Base-by-base conservation (phyloP, 2,797 vertebrate genomes). In the Pseudochromis fuscus region DNA sequence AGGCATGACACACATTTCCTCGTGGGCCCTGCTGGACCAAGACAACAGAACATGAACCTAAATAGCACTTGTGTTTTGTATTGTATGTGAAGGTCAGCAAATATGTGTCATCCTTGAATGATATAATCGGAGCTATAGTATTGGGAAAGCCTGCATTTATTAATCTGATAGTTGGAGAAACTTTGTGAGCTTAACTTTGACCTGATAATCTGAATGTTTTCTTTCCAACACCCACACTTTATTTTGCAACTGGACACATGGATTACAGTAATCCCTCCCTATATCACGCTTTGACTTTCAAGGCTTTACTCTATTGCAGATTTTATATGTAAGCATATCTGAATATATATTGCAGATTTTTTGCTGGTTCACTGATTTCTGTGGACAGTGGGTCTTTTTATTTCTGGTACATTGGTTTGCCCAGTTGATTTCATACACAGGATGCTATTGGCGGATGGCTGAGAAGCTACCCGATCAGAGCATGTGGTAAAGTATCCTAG, bases 111-210 rank as follows among this genome's bases (percentile, higher is more conserved):
- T 35, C 15, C 5, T 11, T 35, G 15, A 13, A 2, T 35, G 3
- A 35, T 4, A 10, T 12, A 35, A 35, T 4, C 12, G 15, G 33
- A 13, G 7, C 33, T 8, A 7, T 42, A n/a, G 3, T 42, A n/a
- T 42, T 42, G 38, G 18, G 18, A 42, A 42, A 19, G 5, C 38
- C 6, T 42, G 18, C 38, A 7, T 18, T 40, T 57, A 7, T n/a
- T 31, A 15, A 58, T 19, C 19, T 49, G 16, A 27, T 12, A 19
- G 9, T 51, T 53, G 19, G 31, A 42, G 10, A 2, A 11, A 1
- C 24, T 27, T 50, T 38, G 18, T 65, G n/a, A 4, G 3, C 25
- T 62, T 18, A 51, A 31, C 23, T 67, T 77, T 53, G 28, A 21
- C 35, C 25, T 25, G n/a, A 0, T 40, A 19, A 28, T 51, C 46